A percentile compares a stretch with the other conserved stretches of the same genome.
Evolutionary conservation across 2,797 vertebrate genomes (phyloP).

Genomic region (Thaleichthys pacificus): DNA sequence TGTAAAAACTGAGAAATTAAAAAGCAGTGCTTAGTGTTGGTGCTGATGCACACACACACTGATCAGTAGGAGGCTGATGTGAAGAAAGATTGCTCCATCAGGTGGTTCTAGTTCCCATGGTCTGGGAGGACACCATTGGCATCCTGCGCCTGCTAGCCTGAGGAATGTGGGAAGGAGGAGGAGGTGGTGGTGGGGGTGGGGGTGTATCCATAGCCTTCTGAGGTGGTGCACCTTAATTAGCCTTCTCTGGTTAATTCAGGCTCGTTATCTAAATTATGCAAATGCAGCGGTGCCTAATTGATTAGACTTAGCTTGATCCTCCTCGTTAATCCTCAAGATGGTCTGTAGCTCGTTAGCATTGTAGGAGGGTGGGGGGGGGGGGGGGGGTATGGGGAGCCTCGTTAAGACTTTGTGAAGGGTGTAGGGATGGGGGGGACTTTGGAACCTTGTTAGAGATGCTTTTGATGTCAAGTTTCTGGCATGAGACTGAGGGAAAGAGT

Average conservation of each 20-base stretch:
- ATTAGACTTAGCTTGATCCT: conserved; percentile 71
- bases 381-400: conserved; percentile 60
- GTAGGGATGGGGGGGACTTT: conserved; percentile 39
- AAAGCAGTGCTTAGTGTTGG: background rate
- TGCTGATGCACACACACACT: conserved; percentile 2
- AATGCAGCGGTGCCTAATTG: conserved; percentile 74
- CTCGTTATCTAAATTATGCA: conserved; percentile 81
- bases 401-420: conserved; percentile 70
- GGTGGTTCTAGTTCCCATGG: conserved; percentile 68
- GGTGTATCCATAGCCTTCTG: conserved; percentile 33
- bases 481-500: conserved; percentile 60
- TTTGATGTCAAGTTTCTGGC: conserved; percentile 77
- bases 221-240: conserved; percentile 68
- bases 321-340: conserved; percentile 73
- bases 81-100: background rate
- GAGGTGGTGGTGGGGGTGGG: conserved; percentile 31
- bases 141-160: conserved; percentile 43
- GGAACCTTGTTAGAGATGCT: conserved; percentile 71
- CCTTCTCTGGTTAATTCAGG: conserved; percentile 73
- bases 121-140: conserved; percentile 54
- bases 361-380: conserved; percentile 44
- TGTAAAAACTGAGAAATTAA: too few species aligned
- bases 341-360: conserved; percentile 74
- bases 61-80: background rate
- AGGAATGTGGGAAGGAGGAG: conserved; percentile 48